phyloP scores from a whole-genome alignment of 2,888 invertebrate species.

The Dryomyza anilis region DNA sequence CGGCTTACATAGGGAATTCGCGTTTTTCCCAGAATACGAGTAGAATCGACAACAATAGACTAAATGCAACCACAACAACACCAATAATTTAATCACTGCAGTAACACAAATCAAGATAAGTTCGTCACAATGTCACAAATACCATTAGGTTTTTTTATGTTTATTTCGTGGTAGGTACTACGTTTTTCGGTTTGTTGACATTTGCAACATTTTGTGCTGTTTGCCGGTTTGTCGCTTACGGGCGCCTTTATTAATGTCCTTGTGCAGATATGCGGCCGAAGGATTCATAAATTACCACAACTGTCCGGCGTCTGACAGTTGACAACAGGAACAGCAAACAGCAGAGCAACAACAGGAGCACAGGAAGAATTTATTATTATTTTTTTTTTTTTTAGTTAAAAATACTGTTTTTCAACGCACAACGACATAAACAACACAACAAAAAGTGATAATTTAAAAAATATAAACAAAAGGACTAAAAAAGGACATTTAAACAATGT shows the following conservation, averaged over 20 bases:
- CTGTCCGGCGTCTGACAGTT: conserved; percentile 51
- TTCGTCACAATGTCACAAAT: conserved; percentile 18
- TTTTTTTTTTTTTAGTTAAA: no score
- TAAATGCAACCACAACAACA: not conserved
- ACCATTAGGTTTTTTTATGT: not conserved
- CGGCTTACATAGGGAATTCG: no score
- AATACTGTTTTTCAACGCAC: no score
- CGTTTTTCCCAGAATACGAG: no score
- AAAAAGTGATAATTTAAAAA: conserved; percentile 9
- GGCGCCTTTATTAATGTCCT: conserved; percentile 3
- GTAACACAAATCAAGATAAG: conserved; percentile 24
- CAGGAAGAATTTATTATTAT: no score
- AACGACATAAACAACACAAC: no score
- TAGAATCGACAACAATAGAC: not conserved
- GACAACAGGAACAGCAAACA: conserved; percentile 52
- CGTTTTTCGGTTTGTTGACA: not conserved
- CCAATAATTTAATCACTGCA: conserved; percentile 1
- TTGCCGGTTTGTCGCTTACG: not conserved
- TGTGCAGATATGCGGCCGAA: conserved; percentile 5
- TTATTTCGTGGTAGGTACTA: not conserved
- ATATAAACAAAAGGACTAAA: not conserved
- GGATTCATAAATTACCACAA: conserved; percentile 52
- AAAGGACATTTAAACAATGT: no score
- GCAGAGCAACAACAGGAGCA: conserved; percentile 3
- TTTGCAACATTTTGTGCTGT: no score